Percentiles rank a stretch among this genome's conserved stretches.
Evolutionary conservation across 2,888 invertebrate genomes (phyloP).

Genomic region (Chrysotoxum bicinctum): DNA sequence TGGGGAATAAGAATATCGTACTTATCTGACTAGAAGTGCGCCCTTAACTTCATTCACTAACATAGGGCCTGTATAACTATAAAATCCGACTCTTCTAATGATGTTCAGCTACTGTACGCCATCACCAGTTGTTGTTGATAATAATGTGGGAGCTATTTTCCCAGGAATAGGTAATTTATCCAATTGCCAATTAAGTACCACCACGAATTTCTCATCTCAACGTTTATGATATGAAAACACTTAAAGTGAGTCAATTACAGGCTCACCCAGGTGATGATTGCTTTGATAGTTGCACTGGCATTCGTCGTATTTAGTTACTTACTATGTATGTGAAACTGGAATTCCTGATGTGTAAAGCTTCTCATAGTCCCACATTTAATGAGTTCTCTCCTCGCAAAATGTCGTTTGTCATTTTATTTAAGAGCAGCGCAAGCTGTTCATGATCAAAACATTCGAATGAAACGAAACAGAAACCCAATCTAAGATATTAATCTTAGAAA

Average conservation of each 20-base stretch:
- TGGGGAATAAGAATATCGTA: too few relatives aligned
- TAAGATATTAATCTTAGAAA: conserved; percentile 68
- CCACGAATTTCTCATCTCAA: conserved; percentile 41
- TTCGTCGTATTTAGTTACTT: conserved; percentile 16
- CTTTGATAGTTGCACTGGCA: conserved; percentile 1
- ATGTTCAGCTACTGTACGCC: not conserved
- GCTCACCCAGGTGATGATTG: conserved; percentile 40
- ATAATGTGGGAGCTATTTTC: conserved; percentile 62
- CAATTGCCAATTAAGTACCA: conserved; percentile 38
- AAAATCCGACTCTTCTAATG: not conserved
- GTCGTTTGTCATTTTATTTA: conserved; percentile 48
- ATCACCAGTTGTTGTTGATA: not conserved
- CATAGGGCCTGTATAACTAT: not conserved
- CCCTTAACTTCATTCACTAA: not conserved
- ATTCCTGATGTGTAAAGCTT: conserved; percentile 4
- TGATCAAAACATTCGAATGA: not conserved
- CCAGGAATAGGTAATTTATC: conserved; percentile 33
- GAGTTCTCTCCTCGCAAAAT: conserved; percentile 27
- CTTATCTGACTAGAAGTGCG: too few relatives aligned
- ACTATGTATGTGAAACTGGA: conserved; percentile 33
- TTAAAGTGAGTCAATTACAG: conserved; percentile 38
- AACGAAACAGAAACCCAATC: conserved; percentile 32
- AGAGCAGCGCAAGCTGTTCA: not conserved
- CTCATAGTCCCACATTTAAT: conserved; percentile 32
- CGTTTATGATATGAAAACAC: conserved; percentile 46